Evolutionary conservation across 2,113 vertebrate genomes (phyloP).

Genomic region (Grantiella picta): DNA sequence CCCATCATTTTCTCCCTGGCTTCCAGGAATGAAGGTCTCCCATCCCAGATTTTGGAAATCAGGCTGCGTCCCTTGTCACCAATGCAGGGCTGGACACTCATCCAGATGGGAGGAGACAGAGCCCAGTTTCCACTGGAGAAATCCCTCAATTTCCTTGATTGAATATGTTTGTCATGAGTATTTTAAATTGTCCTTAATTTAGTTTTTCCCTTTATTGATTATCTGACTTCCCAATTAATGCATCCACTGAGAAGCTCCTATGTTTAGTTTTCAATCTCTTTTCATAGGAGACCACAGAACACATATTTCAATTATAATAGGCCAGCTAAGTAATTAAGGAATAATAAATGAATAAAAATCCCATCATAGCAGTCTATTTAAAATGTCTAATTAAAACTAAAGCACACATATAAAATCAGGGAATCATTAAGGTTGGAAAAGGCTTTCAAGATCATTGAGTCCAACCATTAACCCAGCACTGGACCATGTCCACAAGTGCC

Average conservation of each 20-base stretch:
- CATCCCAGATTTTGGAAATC: neutral
- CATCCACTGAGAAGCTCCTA: neutral
- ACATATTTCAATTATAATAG: neutral
- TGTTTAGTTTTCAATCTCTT: neutral
- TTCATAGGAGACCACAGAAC: neutral
- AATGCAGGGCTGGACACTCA: neutral
- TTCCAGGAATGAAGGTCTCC: neutral
- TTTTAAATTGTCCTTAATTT: neutral
- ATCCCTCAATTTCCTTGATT: neutral
- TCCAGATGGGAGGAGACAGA: neutral
- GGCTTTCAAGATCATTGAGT: neutral
- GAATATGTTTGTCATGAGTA: neutral
- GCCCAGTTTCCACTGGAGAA: neutral
- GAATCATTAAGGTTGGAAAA: neutral
- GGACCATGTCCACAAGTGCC: neutral
- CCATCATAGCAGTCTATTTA: neutral
- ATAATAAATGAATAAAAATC: neutral
- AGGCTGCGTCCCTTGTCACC: neutral
- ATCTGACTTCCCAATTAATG: neutral
- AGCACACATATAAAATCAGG: neutral
- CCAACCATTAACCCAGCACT: neutral
- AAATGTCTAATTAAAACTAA: neutral
- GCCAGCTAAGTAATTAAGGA: neutral
- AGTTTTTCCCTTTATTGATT: neutral
- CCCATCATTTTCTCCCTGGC: neutral